phyloP scores from a whole-genome alignment of 2,113 vertebrate genomes.

The Corythornis cristatus region DNA sequence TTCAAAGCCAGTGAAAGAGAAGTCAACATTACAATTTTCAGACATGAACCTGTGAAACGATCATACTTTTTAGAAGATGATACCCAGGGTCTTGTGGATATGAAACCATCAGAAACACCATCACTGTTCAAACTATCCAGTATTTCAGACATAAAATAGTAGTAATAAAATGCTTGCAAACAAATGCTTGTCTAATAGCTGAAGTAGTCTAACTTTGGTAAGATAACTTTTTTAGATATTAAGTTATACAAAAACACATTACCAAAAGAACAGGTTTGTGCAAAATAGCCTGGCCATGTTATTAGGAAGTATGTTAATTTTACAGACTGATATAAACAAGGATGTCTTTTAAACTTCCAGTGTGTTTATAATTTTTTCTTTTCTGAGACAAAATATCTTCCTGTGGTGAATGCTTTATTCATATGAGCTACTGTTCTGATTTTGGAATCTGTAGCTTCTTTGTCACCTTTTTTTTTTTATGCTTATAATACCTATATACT shows the following conservation, averaged over 20 bases:
- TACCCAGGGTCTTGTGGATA: background rate
- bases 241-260: background rate
- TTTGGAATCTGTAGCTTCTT: background rate
- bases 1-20: background rate
- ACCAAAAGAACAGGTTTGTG: background rate
- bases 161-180: background rate
- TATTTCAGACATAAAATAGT: background rate
- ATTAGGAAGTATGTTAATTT: background rate
- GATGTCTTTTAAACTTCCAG: background rate
- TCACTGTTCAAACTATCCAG: background rate
- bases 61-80: background rate
- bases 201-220: background rate
- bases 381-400: background rate
- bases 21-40: background rate
- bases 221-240: background rate
- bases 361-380: background rate
- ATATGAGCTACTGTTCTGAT: background rate
- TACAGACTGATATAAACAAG: accelerated
- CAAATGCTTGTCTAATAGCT: background rate
- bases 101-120: background rate
- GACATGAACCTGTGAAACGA: background rate
- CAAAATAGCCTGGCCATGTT: accelerated
- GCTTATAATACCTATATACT: background rate
- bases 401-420: accelerated
- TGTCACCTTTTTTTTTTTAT: background rate